These are phyloP conservation scores for Papio anubis DNA, from an alignment of 2,113 vertebrate species.

Conservation along the genomic window DNA sequence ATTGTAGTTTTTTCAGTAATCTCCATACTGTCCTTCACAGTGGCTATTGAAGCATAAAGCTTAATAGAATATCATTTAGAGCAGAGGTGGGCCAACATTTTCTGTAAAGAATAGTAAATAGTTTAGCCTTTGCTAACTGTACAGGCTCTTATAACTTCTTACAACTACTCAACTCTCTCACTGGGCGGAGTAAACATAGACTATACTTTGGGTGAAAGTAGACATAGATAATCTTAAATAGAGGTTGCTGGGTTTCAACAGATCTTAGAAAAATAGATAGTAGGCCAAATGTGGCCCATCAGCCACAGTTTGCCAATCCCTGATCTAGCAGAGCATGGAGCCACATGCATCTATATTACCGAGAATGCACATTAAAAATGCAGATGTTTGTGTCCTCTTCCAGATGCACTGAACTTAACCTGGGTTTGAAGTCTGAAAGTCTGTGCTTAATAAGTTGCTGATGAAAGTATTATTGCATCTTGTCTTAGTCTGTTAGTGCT, in stretches of 20 bases:
- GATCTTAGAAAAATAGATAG: neutral
- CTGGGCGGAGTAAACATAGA: neutral
- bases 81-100: neutral
- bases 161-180: neutral
- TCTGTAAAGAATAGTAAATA: neutral
- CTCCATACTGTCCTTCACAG: neutral
- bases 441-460: neutral
- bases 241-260: neutral
- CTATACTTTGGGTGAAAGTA: neutral
- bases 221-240: neutral
- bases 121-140: neutral
- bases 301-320: neutral
- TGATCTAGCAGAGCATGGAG: neutral
- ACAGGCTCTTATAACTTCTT: neutral
- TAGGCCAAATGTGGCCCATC: too few relatives aligned
- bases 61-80: neutral
- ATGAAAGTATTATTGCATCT: neutral
- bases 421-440: neutral
- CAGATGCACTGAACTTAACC: neutral
- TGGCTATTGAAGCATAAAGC: neutral
- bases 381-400: neutral
- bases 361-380: neutral
- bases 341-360: accelerated
- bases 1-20: neutral
- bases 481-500: neutral